phyloP scores from a whole-genome alignment of 2,797 vertebrate species.

The Acrossocheilus wenchowensis region DNA sequence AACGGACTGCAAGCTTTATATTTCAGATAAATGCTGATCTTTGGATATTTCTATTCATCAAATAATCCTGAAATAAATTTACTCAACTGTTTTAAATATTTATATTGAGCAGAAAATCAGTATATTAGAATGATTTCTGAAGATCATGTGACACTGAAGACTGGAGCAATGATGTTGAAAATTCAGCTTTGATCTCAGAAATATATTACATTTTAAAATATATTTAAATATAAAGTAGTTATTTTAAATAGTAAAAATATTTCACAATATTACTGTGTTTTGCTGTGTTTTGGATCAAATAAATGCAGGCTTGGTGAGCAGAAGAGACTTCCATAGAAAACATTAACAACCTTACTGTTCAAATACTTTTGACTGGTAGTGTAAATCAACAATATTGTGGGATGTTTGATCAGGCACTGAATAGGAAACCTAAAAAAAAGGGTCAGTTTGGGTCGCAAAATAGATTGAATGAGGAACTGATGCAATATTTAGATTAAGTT shows the following conservation, averaged over 20 bases:
- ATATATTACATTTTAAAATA: rapidly evolving
- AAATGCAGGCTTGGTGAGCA: neutral
- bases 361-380: neutral
- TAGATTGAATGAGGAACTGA: neutral
- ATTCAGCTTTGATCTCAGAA: too few relatives aligned
- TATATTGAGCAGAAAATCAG: too few relatives aligned
- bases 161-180: too few relatives aligned
- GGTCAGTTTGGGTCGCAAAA: neutral
- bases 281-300: neutral
- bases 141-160: too few relatives aligned
- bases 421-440: neutral
- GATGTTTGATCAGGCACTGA: neutral
- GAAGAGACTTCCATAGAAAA: neutral
- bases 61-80: too few relatives aligned
- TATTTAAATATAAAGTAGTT: neutral
- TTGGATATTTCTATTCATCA: too few relatives aligned
- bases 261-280: neutral
- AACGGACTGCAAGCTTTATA: too few relatives aligned
- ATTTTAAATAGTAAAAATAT: neutral
- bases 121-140: too few relatives aligned
- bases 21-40: too few relatives aligned
- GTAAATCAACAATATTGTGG: neutral
- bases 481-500: neutral
- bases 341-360: neutral
- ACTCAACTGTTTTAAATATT: too few relatives aligned